Conservation (phyloP, 2,888 invertebrate genomes). For the Drosophila nigritarsus region DNA sequence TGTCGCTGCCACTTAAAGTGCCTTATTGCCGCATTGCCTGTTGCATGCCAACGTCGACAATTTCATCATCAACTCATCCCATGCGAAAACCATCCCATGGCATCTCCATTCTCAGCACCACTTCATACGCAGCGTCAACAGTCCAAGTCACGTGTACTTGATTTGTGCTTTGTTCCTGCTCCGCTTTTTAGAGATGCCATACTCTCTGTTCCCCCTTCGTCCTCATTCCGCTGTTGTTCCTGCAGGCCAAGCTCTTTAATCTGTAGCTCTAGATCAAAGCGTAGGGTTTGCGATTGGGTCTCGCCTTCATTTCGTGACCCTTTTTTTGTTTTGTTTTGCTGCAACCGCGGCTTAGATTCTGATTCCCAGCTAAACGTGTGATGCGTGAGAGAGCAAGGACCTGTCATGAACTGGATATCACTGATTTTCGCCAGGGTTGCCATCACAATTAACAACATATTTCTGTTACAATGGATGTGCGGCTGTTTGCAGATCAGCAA, state of each 20-base stretch:
- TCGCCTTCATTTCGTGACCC: slow-evolving; percentile 61
- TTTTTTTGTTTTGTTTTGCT: slow-evolving; percentile 29
- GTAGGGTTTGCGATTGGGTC: slow-evolving; percentile 36
- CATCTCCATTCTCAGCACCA: slow-evolving; percentile 28
- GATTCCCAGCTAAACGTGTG: slow-evolving; percentile 27
- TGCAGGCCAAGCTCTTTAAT: slow-evolving; percentile 49
- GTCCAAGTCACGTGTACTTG: slow-evolving; percentile 77
- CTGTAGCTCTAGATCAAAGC: slow-evolving; percentile 68
- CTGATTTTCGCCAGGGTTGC: slow-evolving; percentile 31
- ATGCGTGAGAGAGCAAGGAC: slow-evolving; percentile 70
- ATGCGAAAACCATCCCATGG: slow-evolving; percentile 5
- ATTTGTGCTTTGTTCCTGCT: slow-evolving; percentile 70
- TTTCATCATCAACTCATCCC: slow-evolving; percentile 69
- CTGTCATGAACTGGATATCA: slow-evolving; percentile 71
- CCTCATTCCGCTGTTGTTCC: slow-evolving; percentile 19
- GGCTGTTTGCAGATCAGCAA: not conserved
- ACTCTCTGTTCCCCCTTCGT: not conserved
- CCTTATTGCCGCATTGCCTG: slow-evolving; percentile 53
- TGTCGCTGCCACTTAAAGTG: slow-evolving; percentile 63
- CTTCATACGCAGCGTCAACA: slow-evolving; percentile 54
- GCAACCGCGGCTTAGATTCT: slow-evolving; percentile 42
- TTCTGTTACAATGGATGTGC: not conserved
- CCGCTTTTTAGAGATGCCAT: slow-evolving; percentile 19
- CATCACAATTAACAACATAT: slow-evolving; percentile 5
- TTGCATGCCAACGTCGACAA: slow-evolving; percentile 79